phyloP scores from a whole-genome alignment of 23 tunicate species.

The Styela plicata region DNA sequence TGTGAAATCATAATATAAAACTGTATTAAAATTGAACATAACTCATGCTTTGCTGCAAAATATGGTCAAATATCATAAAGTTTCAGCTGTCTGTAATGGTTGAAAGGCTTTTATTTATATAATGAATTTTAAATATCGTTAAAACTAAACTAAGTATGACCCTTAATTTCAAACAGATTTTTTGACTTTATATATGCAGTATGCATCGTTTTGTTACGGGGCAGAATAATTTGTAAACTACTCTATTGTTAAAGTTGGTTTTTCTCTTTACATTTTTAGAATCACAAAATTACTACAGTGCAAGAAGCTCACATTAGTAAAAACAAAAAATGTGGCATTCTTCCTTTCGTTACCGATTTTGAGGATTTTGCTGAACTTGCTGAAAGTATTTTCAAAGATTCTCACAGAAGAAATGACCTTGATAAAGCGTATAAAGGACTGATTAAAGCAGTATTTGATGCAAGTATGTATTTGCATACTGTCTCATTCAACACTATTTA shows the following conservation, averaged over 20 bases:
- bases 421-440: slow-evolving; percentile 88
- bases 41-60: no score
- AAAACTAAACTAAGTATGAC: no score
- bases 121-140: no score
- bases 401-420: slow-evolving; percentile 66
- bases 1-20: no score
- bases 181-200: not conserved
- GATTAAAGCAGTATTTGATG: slow-evolving; percentile 69
- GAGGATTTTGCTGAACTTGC: slow-evolving; percentile 92
- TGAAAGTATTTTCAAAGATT: slow-evolving; percentile 87
- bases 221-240: not conserved
- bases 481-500: no score
- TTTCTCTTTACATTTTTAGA: slow-evolving; percentile 33
- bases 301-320: slow-evolving; percentile 57
- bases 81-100: no score
- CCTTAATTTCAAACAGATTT: not conserved
- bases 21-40: no score
- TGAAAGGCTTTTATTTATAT: no score
- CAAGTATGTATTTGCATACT: slow-evolving; percentile 50
- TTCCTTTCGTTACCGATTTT: slow-evolving; percentile 84
- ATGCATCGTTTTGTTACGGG: not conserved
- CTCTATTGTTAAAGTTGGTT: not conserved
- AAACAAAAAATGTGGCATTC: slow-evolving; percentile 83
- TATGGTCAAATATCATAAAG: no score
- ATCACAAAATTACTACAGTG: slow-evolving; percentile 42